These are phyloP conservation scores for Piscicola geometra DNA, from an alignment of 2,888 invertebrate species.

Conservation along the genomic window DNA sequence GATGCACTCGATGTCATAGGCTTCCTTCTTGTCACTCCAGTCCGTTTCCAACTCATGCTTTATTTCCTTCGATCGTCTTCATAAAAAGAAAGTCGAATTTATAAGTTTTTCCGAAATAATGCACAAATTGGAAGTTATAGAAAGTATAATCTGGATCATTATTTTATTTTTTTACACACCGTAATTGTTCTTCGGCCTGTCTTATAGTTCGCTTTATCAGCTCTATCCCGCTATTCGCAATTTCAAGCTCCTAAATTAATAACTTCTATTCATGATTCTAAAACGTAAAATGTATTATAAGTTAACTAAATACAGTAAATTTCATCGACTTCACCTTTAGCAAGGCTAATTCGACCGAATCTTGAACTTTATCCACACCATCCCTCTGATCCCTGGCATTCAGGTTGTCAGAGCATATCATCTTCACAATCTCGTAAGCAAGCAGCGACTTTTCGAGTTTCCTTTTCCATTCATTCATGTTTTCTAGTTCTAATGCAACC, in stretches of 20 bases:
- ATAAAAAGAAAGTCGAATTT: constrained; percentile 27
- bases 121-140: not conserved
- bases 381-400: constrained; percentile 54
- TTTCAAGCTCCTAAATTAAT: constrained; percentile 53
- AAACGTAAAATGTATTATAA: not conserved
- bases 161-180: too few relatives aligned
- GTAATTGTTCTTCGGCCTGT: constrained; percentile 54
- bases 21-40: constrained; percentile 82
- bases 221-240: constrained; percentile 56
- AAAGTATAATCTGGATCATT: not conserved
- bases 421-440: constrained; percentile 54
- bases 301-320: not conserved
- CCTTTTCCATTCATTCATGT: constrained; percentile 42
- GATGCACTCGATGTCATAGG: constrained; percentile 70
- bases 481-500: constrained; percentile 16
- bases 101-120: too few relatives aligned
- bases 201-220: constrained; percentile 54
- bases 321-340: constrained; percentile 56
- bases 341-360: constrained; percentile 54
- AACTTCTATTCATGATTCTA: not conserved
- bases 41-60: constrained; percentile 79
- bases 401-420: constrained; percentile 56
- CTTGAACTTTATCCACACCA: constrained; percentile 55
- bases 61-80: constrained; percentile 68
- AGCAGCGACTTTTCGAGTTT: constrained; percentile 51